phyloP scores from a whole-genome alignment of 2,797 vertebrate genomes.

The Natrix natrix region DNA sequence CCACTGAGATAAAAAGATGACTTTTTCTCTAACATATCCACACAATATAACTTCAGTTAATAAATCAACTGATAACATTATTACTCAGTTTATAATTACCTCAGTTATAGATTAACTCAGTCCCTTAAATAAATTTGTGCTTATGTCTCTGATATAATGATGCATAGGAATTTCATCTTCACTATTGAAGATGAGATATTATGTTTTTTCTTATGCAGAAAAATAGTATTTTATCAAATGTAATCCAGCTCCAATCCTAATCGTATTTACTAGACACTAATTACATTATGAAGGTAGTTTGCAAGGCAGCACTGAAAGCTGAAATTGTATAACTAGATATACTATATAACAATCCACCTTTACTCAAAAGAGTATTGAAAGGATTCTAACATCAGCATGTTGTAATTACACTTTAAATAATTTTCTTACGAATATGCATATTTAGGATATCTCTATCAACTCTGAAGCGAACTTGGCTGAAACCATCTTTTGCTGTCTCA shows the following conservation, averaged over 20 bases:
- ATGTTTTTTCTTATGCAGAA: not conserved
- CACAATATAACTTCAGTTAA: conserved; percentile 28
- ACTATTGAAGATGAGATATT: not conserved
- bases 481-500: no score
- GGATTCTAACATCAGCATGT: not conserved
- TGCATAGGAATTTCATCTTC: not conserved
- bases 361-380: not conserved
- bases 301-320: not conserved
- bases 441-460: not conserved
- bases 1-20: conserved; percentile 27
- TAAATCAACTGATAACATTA: conserved; percentile 30
- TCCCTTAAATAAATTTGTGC: not conserved
- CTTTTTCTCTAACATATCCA: conserved; percentile 27
- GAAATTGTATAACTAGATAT: not conserved
- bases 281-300: no score
- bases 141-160: not conserved
- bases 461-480: no score
- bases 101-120: not conserved
- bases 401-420: not conserved
- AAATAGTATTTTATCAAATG: not conserved
- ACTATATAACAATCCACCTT: not conserved
- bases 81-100: conserved; percentile 1
- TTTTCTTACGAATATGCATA: not conserved
- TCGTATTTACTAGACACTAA: not conserved
- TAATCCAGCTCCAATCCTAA: not conserved